Base-by-base conservation (phyloP, 2,113 vertebrate species). In the Lycaon pictus region DNA sequence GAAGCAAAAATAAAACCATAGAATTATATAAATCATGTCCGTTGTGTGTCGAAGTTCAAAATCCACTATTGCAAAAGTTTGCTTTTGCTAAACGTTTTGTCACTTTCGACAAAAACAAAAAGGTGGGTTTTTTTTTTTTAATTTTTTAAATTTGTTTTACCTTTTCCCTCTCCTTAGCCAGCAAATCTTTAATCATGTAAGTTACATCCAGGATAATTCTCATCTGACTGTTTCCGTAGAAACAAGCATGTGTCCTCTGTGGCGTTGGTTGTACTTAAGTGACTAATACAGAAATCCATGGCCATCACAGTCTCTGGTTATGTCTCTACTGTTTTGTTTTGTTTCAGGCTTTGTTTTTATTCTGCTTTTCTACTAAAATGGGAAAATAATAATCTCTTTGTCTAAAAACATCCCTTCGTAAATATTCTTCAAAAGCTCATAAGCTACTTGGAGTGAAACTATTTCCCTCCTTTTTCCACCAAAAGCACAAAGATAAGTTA, bases 401-500 rank as follows among this genome's bases (percentile, higher is more conserved):
- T 82, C 96, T 97, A 89, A 97, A 98, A 97, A 91, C 96, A 93
- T 80, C 96, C 94, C 96, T 96, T 93, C 96, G 97, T 96, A 97
- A 90, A 96, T 96, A 96, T 87, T 95, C 97, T 95, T 96, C 85
- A 90, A 90, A 97, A 96, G 69, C 91, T 96, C 83, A 19, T 93
- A 97, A 97, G 92, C 79, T 97, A 77, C 82, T 92, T 86, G 87
- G 43, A 83, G 55, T 76, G 95, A 92, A 96, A 56, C 55, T 37
- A 43, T 91, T 93, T 95, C 74, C 94, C 92, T 96, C 65, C 72
- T 83, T 74, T 90, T 89, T 85, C 60, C 84, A 92, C 89, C 37
- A 43, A 93, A 96, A 96, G 94, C 87, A 89, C 74, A 83, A 94
- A 92, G 95, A 94, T 96, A 80, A 93, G 82, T 96, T 97, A 94